Base-by-base conservation (phyloP, 2,113 vertebrate species). In the Rhombomys opimus region DNA sequence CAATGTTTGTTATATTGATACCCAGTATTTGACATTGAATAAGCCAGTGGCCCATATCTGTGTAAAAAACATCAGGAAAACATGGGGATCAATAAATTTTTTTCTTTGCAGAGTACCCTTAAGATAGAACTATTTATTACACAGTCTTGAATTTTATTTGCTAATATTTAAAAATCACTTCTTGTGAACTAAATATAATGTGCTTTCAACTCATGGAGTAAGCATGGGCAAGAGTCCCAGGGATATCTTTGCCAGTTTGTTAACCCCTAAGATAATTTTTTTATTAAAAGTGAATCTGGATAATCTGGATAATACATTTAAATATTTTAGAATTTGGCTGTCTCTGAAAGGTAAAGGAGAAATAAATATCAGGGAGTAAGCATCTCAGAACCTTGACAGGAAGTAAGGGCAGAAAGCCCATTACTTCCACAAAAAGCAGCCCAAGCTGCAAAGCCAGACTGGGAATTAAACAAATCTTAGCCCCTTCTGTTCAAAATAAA, bases 351-450 rank as follows among this genome's bases (percentile, higher is more conserved):
- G 32, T 85, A 87, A 96, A 73, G 84, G 93, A 85, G 89, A 93
- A 94, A 93, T 90, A 97, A 96, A 96, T 95, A 91, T 92, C 77
- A 96, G 68, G 67, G 68, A 84, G 82, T 75, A 88, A 94, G 25
- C 52, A 30, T 84, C n/a, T 63, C 85, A 94, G 50, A 41, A 41
- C 50, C 87, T 96, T 94, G 89, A 93, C 30, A 94, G 94, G 70
- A 91, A 97, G 77, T 95, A 87, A 95, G 96, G 41, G 65, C 20
- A 76, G 82, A 91, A 82, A 87, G 27, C 46, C 73, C n/a, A 85
- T 85, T 89, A 75, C 41, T 57, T 82, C 95, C n/a, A 84, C 67
- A 75, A 57, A 90, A 90, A 96, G 46, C 90, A 93, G n/a, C 30
- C 76, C 63, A 89, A 76, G 78, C n/a, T n/a, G n/a, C 70, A 90